phyloP scores from a whole-genome alignment of 2,113 vertebrate species.

The Aegithalos caudatus region DNA sequence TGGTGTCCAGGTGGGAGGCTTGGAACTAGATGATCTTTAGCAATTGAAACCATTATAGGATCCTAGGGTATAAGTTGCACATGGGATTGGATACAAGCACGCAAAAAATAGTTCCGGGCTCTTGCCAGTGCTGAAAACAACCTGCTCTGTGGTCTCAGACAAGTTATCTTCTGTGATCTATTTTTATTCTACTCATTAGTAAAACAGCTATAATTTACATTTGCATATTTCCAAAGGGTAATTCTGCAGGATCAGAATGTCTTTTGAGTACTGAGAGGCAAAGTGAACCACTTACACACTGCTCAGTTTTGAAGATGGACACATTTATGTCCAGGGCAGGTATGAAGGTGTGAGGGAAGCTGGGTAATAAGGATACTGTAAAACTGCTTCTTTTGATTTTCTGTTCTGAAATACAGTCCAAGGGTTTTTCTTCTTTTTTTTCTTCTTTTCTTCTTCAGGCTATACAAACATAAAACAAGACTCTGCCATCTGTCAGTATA shows the following conservation, averaged over 20 bases:
- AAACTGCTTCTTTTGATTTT: background rate
- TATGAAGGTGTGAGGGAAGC: background rate
- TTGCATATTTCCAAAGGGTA: background rate
- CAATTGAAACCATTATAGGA: background rate
- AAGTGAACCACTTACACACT: background rate
- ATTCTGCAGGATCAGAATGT: background rate
- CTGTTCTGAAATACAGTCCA: background rate
- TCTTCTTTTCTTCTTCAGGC: background rate
- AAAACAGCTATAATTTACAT: background rate
- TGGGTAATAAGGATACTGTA: background rate
- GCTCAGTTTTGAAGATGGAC: background rate
- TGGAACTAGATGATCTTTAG: background rate
- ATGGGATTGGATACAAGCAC: background rate
- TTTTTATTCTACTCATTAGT: background rate
- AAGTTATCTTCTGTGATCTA: background rate
- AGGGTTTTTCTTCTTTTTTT: background rate
- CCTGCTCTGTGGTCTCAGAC: background rate
- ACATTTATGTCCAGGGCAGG: background rate
- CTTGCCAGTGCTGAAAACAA: background rate
- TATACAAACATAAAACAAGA: background rate
- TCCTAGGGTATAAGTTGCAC: rapidly evolving
- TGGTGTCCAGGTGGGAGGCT: background rate
- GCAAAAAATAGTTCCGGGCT: background rate
- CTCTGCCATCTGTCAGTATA: background rate
- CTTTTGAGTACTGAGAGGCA: background rate